These are phyloP conservation scores for Periophthalmus magnuspinnatus DNA, from an alignment of 2,797 vertebrate species.

Conservation along the genomic window DNA sequence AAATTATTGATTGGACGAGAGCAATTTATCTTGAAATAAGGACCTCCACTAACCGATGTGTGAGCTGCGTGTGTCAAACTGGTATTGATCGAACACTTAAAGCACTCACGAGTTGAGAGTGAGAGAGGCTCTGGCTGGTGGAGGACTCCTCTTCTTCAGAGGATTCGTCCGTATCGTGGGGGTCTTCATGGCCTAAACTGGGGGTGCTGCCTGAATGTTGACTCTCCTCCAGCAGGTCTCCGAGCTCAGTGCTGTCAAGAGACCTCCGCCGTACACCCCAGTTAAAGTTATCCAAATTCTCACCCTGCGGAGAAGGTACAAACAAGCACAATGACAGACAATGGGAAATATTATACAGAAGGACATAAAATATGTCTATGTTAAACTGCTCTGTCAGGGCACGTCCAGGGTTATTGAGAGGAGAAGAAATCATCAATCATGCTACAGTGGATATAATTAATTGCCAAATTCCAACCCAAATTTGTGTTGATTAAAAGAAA, in stretches of 20 bases:
- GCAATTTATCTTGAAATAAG: constrained; percentile 12
- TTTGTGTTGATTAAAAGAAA: no score
- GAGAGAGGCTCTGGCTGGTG: constrained; percentile 92
- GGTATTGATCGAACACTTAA: constrained; percentile 1
- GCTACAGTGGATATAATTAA: background rate
- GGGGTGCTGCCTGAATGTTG: constrained; percentile 94
- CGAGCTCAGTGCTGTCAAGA: constrained; percentile 95
- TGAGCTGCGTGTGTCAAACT: constrained; percentile 1
- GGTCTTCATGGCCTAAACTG: constrained; percentile 88
- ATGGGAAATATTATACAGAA: constrained; percentile 20
- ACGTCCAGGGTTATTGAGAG: background rate
- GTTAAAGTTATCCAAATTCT: constrained; percentile 98
- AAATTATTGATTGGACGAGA: background rate
- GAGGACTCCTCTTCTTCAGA: constrained; percentile 92
- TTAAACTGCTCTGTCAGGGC: constrained; percentile 13
- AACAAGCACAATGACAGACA: constrained; percentile 36
- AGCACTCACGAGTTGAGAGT: constrained; percentile 80
- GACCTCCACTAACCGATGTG: background rate
- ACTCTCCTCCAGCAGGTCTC: constrained; percentile 90
- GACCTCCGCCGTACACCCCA: constrained; percentile 97
- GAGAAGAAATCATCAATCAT: background rate
- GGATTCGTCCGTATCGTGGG: constrained; percentile 92
- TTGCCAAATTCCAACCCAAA: background rate
- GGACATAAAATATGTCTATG: constrained; percentile 8
- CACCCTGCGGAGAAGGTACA: constrained; percentile 83